These are phyloP conservation scores for Cherax destructor DNA, from an alignment of 1,140 invertebrate species.

Conservation along the genomic window DNA sequence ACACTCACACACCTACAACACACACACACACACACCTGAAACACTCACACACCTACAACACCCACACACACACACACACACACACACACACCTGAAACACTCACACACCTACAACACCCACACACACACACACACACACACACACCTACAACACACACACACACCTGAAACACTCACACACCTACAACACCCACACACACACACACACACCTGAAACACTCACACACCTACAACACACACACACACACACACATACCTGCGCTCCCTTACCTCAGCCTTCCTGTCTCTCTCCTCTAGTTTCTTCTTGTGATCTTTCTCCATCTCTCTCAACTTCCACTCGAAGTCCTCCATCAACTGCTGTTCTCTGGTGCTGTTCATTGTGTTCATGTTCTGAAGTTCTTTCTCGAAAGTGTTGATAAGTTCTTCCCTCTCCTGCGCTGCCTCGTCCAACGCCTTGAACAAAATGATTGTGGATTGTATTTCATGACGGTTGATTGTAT, in stretches of 20 bases:
- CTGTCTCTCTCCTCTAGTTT: conserved; percentile 78
- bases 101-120: too few relatives aligned
- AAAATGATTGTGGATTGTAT: neutral
- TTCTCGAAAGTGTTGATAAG: conserved; percentile 80
- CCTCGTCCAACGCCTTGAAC: conserved; percentile 78
- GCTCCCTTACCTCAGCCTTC: conserved; percentile 76
- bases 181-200: too few relatives aligned
- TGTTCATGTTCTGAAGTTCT: conserved; percentile 81
- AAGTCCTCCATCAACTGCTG: conserved; percentile 82
- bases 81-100: too few relatives aligned
- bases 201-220: too few relatives aligned
- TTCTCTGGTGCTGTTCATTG: conserved; percentile 78
- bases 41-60: too few relatives aligned
- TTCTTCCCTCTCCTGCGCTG: conserved; percentile 79
- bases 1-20: too few relatives aligned
- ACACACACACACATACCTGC: neutral
- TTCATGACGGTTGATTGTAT: neutral
- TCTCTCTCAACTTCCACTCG: conserved; percentile 83
- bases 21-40: too few relatives aligned
- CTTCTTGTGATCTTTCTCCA: conserved; percentile 80
- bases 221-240: too few relatives aligned
- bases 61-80: too few relatives aligned
- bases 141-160: too few relatives aligned
- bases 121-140: too few relatives aligned
- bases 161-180: too few relatives aligned